phyloP scores from a whole-genome alignment of 1,140 invertebrate genomes.

The Schlechtendalia chinensis region DNA sequence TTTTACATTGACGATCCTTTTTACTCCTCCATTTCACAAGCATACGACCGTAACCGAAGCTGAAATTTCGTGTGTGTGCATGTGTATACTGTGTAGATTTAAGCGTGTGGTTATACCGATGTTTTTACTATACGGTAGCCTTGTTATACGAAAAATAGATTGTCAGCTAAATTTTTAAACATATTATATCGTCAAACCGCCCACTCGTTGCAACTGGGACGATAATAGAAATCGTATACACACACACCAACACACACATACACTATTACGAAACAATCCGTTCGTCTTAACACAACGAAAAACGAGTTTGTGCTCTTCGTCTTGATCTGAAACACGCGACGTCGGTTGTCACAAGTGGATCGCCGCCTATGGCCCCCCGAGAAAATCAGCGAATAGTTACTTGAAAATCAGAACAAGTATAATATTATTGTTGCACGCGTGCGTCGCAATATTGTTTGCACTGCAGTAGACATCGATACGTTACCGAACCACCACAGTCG shows the following conservation, averaged over 20 bases:
- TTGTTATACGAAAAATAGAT: too few relatives aligned
- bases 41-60: neutral
- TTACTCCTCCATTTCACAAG: too few relatives aligned
- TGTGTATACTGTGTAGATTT: too few relatives aligned
- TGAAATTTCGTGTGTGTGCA: neutral
- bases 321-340: conserved; percentile 19
- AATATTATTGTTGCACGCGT: neutral
- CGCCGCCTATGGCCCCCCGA: neutral
- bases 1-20: too few relatives aligned
- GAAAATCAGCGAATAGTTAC: conserved; percentile 36
- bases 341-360: neutral
- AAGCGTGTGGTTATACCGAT: too few relatives aligned
- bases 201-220: neutral
- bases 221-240: neutral
- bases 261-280: conserved; percentile 4
- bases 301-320: neutral
- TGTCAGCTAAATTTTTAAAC: neutral
- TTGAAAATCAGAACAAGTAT: conserved; percentile 16
- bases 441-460: neutral
- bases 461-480: neutral
- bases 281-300: neutral
- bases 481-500: neutral
- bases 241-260: neutral
- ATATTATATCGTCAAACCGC: neutral
- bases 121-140: too few relatives aligned